Conservation (phyloP, 2,113 vertebrate species). For the Trogon melanurus region DNA sequence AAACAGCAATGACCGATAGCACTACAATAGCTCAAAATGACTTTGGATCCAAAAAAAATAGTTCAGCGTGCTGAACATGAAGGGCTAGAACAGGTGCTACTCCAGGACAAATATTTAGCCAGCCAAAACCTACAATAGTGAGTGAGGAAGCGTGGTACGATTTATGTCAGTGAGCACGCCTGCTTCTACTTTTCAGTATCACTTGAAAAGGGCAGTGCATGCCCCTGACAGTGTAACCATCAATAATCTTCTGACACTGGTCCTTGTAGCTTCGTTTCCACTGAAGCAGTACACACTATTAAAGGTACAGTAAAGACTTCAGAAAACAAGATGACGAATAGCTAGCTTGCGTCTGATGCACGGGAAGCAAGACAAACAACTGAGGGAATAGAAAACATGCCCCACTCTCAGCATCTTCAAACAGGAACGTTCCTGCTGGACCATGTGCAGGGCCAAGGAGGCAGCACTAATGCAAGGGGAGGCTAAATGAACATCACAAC, state of each 20-base stretch:
- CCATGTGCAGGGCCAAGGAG: background rate
- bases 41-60: background rate
- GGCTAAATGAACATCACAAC: background rate
- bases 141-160: background rate
- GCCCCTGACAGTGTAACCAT: background rate
- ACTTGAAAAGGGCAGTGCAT: background rate
- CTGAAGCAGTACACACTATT: background rate
- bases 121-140: conserved; percentile 10
- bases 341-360: background rate
- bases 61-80: background rate
- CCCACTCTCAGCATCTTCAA: background rate
- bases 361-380: background rate
- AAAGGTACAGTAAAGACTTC: background rate
- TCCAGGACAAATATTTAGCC: background rate
- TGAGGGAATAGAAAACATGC: background rate
- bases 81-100: conserved; percentile 44
- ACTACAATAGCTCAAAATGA: background rate
- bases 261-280: background rate
- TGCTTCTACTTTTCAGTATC: conserved; percentile 16
- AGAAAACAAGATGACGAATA: background rate
- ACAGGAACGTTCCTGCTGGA: rapidly evolving
- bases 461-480: background rate
- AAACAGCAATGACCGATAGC: background rate
- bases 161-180: background rate
- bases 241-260: background rate